phyloP scores from a whole-genome alignment of 2,113 vertebrate genomes.

The Carlito syrichta region DNA sequence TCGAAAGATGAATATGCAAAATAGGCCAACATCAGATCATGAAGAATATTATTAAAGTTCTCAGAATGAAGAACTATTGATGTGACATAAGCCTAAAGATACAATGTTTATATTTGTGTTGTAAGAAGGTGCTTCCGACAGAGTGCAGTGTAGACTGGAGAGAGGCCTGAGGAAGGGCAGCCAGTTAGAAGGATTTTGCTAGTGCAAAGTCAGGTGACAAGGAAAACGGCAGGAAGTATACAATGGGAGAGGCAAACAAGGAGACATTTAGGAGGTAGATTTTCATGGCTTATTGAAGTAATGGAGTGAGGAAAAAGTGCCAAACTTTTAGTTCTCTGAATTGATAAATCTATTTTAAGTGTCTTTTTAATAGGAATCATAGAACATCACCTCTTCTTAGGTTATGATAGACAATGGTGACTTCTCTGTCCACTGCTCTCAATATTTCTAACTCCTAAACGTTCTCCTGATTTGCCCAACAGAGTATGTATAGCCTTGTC shows the following conservation, averaged over 20 bases:
- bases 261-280: not conserved
- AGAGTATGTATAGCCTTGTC: constrained; percentile 4
- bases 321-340: not conserved
- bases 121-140: not conserved
- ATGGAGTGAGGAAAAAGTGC: not conserved
- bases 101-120: not conserved
- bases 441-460: constrained; percentile 16
- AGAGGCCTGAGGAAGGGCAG: too few relatives aligned
- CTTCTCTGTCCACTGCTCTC: not conserved
- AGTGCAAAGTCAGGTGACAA: not conserved
- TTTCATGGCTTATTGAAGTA: not conserved
- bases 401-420: not conserved
- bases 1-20: not conserved
- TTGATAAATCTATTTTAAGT: not conserved
- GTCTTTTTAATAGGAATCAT: not conserved
- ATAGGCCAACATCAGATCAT: not conserved
- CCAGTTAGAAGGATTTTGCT: not conserved
- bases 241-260: not conserved
- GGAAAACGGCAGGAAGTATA: not conserved
- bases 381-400: not conserved
- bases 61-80: not conserved
- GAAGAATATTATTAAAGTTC: not conserved
- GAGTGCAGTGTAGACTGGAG: not conserved
- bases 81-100: not conserved
- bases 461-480: constrained; percentile 26